phyloP scores from a whole-genome alignment of 2,888 invertebrate genomes.

The Drosophila rellima region DNA sequence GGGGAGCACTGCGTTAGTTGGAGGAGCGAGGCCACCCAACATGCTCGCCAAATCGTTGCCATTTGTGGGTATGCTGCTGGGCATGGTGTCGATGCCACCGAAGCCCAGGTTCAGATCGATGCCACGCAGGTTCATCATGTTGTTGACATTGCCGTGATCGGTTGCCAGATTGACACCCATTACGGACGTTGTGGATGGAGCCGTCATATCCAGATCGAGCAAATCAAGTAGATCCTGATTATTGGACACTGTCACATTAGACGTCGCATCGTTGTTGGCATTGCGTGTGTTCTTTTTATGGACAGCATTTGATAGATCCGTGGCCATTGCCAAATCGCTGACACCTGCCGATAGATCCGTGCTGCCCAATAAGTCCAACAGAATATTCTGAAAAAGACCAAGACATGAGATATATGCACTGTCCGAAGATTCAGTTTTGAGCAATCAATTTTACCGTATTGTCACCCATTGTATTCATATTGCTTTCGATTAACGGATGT shows the following conservation, averaged over 20 bases:
- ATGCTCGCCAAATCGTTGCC: conserved; percentile 83
- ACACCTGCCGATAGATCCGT: conserved; percentile 86
- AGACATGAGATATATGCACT: background rate
- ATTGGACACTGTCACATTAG: conserved; percentile 81
- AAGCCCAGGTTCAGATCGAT: conserved; percentile 60
- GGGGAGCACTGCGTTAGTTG: conserved; percentile 26
- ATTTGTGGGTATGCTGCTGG: conserved; percentile 77
- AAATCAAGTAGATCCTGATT: conserved; percentile 95
- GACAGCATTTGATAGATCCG: conserved; percentile 83
- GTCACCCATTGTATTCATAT: conserved; percentile 83
- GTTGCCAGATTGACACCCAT: conserved; percentile 58
- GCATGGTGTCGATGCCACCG: conserved; percentile 58
- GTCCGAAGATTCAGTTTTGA: background rate
- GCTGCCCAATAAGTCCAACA: conserved; percentile 94
- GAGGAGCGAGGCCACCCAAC: conserved; percentile 53
- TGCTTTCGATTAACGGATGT: conserved; percentile 81
- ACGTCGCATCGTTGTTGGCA: conserved; percentile 86
- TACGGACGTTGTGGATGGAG: conserved; percentile 67
- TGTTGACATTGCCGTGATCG: conserved; percentile 78
- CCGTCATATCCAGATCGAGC: conserved; percentile 90
- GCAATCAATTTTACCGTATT: conserved; percentile 80
- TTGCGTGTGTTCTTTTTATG: conserved; percentile 85
- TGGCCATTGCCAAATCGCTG: conserved; percentile 69
- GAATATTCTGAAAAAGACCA: conserved; percentile 89
- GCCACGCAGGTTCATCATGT: conserved; percentile 68